Evolutionary conservation across 2,888 invertebrate species (phyloP).

Genomic region (Anthoptus insignis): DNA sequence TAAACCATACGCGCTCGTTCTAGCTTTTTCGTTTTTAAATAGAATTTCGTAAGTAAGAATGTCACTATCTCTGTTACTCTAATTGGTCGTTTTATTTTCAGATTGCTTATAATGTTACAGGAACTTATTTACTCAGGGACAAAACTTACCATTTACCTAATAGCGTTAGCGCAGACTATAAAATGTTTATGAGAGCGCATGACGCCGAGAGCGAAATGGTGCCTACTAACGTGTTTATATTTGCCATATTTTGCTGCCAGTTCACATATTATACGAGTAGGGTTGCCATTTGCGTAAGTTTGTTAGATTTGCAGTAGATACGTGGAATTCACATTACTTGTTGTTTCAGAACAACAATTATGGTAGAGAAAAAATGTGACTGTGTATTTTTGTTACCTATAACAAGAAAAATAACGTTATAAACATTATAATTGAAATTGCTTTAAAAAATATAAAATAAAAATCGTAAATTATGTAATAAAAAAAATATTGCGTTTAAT

Average conservation of each 20-base stretch:
- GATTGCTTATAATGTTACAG: conserved; percentile 27
- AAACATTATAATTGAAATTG: too few relatives aligned
- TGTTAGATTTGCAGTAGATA: not conserved
- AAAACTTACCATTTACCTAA: conserved; percentile 35
- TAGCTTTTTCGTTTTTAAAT: too few relatives aligned
- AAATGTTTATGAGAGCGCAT: conserved; percentile 38
- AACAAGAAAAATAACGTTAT: too few relatives aligned
- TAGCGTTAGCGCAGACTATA: conserved; percentile 33
- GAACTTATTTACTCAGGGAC: conserved; percentile 23
- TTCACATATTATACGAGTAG: conserved; percentile 33
- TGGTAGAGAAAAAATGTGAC: too few relatives aligned
- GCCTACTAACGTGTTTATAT: conserved; percentile 36
- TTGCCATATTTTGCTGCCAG: conserved; percentile 39
- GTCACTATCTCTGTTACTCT: not conserved
- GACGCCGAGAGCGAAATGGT: conserved; percentile 28
- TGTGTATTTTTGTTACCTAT: too few relatives aligned
- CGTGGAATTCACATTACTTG: not conserved
- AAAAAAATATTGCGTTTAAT: too few relatives aligned
- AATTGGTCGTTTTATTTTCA: conserved; percentile 2
- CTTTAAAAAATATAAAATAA: too few relatives aligned
- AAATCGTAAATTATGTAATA: too few relatives aligned
- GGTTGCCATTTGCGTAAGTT: conserved; percentile 15
- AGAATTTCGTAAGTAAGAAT: not conserved
- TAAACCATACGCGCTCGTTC: too few relatives aligned
- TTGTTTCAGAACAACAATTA: not conserved